phyloP scores from a whole-genome alignment of 2,888 invertebrate genomes.

The Diplolepis rosae region DNA sequence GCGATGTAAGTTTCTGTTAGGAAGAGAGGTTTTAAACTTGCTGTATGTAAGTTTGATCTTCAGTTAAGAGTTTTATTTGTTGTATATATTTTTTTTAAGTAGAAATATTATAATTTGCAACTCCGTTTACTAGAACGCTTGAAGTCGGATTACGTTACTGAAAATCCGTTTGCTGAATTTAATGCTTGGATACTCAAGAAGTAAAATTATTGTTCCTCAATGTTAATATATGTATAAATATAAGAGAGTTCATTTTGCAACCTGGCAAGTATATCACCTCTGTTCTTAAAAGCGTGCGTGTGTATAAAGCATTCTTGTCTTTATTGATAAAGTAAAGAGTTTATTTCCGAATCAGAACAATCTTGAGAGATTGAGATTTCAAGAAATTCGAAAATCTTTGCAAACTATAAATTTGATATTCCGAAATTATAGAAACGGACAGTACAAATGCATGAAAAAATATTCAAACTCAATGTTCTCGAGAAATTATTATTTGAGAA shows the following conservation, averaged over 20 bases:
- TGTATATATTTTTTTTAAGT: constrained; percentile 1
- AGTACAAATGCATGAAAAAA: constrained; percentile 1
- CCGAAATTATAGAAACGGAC: constrained; percentile 7
- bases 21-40: constrained; percentile 3
- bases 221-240: neutral
- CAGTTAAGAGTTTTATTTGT: constrained; percentile 3
- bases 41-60: neutral
- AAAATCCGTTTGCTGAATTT: constrained; percentile 5
- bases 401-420: neutral
- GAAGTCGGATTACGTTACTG: neutral
- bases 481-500: neutral
- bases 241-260: neutral
- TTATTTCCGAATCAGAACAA: neutral
- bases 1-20: constrained; percentile 5
- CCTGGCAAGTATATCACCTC: constrained; percentile 20
- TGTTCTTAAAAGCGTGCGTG: constrained; percentile 26
- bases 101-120: neutral
- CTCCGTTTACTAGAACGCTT: neutral
- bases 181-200: neutral
- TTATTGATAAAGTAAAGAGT: neutral
- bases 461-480: neutral
- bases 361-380: neutral
- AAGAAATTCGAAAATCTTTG: neutral
- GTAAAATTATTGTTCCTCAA: neutral
- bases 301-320: neutral